Base-by-base conservation (phyloP, 2,888 invertebrate genomes). In the Acronicta alni region DNA sequence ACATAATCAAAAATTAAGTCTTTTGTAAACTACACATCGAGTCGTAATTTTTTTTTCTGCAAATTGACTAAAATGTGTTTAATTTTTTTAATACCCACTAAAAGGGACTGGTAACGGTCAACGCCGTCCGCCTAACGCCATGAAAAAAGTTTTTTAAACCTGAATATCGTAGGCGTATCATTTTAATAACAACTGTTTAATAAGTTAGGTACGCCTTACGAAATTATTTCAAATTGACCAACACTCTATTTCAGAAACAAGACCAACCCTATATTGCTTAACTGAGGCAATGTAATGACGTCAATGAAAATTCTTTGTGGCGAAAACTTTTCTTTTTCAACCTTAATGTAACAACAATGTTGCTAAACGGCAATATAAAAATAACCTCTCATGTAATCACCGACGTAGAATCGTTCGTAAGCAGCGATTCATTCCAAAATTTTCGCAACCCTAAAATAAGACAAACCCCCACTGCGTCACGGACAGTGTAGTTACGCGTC, bases 401-500 rank as follows among this genome's bases (percentile, higher is more conserved):
- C 51, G 54, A 72, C 69, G 68, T 54, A 59, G 54, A 55, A 35
- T 32, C 26, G 48, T 46, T 52, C 20, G 7, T 17, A 51, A 43
- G 23, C 47, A 46, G 18, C 32, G 51, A 61, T 41, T 41, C 48
- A 52, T 62, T 54, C 35, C n/a, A 12, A 47, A 54, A 18, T 39
- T 68, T 63, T 60, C 45, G 51, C 59, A 77, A 67, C 67, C 74
- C 75, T 68, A 76, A 57, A 67, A 66, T 66, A 51, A 60, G 56
- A 64, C 42, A 32, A 56, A 62, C 79, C 79, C 73, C 30, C 64
- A 61, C 52, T 57, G 55, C 70, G 77, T 67, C 67, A 76, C 41
- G 18, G 64, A 60, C 79, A 79, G 59, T 73, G 57, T 62, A 70
- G 80, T 86, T 84, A 86, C 77, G 67, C 72, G 77, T 70, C 76